Conservation (phyloP, 2,797 vertebrate species). For the Xenops minutus region DNA sequence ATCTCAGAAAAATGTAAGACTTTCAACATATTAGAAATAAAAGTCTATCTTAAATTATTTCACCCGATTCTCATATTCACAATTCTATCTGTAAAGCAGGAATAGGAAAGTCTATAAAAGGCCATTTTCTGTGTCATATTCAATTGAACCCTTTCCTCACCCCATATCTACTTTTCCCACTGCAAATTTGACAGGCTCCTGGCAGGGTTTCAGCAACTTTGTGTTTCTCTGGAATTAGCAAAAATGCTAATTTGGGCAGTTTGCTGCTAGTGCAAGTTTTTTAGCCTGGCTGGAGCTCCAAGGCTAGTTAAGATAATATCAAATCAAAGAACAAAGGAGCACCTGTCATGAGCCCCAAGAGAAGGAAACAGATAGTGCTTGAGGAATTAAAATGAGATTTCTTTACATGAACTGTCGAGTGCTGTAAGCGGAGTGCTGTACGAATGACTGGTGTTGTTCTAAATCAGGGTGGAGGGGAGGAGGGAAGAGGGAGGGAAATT, state of each 20-base stretch:
- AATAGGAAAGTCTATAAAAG: background rate
- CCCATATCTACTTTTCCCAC: conserved; percentile 4
- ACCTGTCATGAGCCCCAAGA: conserved; percentile 25
- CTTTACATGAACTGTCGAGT: background rate
- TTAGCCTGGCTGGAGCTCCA: conserved; percentile 15
- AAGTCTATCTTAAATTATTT: background rate
- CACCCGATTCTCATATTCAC: background rate
- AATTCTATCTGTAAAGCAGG: background rate
- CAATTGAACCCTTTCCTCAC: conserved; percentile 5
- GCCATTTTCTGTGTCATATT: background rate
- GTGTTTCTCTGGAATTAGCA: conserved; percentile 49
- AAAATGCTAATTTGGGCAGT: conserved; percentile 61
- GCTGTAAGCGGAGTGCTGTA: background rate
- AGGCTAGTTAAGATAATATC: conserved; percentile 39
- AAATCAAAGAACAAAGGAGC: conserved; percentile 35
- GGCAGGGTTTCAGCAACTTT: conserved; percentile 36
- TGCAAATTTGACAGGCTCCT: conserved; percentile 55
- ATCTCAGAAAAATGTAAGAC: background rate
- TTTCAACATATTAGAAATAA: background rate
- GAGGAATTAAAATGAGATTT: conserved; percentile 54
- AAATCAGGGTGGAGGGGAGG: background rate
- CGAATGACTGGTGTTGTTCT: background rate
- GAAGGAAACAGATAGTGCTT: conserved; percentile 3
- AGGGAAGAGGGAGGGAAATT: background rate
- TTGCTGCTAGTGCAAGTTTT: conserved; percentile 34